A percentile compares a stretch with the other conserved stretches of the same genome.
phyloP scores from a whole-genome alignment of 2,113 vertebrate species.

The Sisor rabdophorus region DNA sequence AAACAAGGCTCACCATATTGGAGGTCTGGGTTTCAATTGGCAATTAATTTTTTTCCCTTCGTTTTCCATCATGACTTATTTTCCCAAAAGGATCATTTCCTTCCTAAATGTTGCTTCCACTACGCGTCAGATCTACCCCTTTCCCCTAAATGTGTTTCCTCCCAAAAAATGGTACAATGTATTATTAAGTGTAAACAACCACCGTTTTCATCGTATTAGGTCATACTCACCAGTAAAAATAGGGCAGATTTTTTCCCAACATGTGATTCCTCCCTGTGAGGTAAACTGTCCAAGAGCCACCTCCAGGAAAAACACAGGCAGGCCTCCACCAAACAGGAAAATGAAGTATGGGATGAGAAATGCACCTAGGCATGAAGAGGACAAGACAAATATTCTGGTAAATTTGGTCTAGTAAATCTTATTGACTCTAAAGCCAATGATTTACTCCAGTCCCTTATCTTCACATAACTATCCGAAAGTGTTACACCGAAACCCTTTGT shows the following conservation, averaged over 20 bases:
- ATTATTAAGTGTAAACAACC: background rate
- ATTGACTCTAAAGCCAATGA: constrained; percentile 18
- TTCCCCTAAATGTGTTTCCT: background rate
- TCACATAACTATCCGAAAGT: background rate
- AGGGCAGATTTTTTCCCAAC: constrained; percentile 98
- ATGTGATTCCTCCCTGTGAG: constrained; percentile 98
- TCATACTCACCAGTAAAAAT: constrained; percentile 87
- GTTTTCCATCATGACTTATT: background rate
- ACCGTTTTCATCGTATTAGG: background rate
- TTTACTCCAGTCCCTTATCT: background rate
- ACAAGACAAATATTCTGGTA: background rate
- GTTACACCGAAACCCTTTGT: background rate
- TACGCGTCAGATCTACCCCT: background rate
- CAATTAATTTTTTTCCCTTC: constrained; percentile 9
- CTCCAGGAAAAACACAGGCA: constrained; percentile 98
- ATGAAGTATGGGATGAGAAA: constrained; percentile 99
- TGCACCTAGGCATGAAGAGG: constrained; percentile 75
- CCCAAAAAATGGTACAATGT: background rate
- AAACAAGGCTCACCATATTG: background rate
- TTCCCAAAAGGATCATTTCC: background rate
- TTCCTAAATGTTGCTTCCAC: too few species aligned
- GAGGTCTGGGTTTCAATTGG: background rate
- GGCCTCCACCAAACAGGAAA: constrained; percentile 96
- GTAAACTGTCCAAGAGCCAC: constrained; percentile 96
- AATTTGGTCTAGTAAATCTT: constrained; percentile 11